Evolutionary conservation across 2,888 invertebrate genomes (phyloP), one percentile per base, ranked within the genome.

Genomic region (Orchesellides sinensis): DNA sequence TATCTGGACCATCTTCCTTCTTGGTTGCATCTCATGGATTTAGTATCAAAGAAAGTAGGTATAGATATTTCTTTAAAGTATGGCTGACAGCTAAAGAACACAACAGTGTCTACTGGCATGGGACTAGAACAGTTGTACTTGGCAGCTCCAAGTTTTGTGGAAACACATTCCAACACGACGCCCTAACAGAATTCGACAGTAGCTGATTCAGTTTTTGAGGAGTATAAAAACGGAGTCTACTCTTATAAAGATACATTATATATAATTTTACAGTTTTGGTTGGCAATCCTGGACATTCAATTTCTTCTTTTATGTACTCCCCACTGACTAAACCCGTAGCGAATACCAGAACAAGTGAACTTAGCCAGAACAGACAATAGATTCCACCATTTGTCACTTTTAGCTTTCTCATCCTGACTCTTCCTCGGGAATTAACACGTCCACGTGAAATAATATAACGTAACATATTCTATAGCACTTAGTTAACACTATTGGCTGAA

Each of bases 51-150:
- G 4, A 49, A 29, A 47, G 32, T 69, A 10, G 69, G 61, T 1
- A 23, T 17, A 6, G 25, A 56, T 19, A 14, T 54, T 27, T 79
- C 72, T 21, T 80, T 80, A 27, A 52, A 83, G 49, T 73, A 83
- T n/a, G 45, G 70, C 61, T 78, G 66, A 17, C 83, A 83, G 56
- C 45, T 68, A 56, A 66, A 83, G 14, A 27, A 66, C 6, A 45
- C 83, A 5, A 83, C 78, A 4, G 83, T 83, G n/a, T 79, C 78
- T 14, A 56, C 63, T 32, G 83, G 83, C 54, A 78, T 73, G 1
- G 83, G 78, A 68, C 47, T 78, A 27, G 83, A 83, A 40, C 83
- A 83, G 45, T 83, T 78, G 35, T 70, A 83, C 17, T 65, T 83
- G 12, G 65, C 35, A n/a, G 66, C 78, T 14, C 78, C 78, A 35